A percentile compares a stretch with the other conserved stretches of the same genome.
Evolutionary conservation across 2,113 vertebrate genomes (phyloP).

Genomic region (Peromyscus maniculatus): DNA sequence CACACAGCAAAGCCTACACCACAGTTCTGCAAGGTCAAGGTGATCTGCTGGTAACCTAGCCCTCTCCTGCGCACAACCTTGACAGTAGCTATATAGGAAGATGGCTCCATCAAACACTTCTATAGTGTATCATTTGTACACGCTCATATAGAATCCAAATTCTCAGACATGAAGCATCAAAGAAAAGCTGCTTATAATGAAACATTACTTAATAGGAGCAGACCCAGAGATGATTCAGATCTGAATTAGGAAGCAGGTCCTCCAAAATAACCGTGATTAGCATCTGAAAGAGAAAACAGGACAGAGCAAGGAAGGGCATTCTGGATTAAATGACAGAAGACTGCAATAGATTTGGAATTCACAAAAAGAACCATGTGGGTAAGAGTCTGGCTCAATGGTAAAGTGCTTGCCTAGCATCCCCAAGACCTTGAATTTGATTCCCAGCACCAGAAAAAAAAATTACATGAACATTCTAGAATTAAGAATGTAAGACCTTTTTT

Average conservation of each 20-base stretch:
- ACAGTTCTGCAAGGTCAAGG: background rate
- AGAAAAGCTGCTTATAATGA: background rate
- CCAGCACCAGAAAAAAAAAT: background rate
- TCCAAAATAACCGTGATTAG: conserved; percentile 54
- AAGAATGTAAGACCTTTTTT: background rate
- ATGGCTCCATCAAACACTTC: background rate
- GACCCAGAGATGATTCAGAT: conserved; percentile 20
- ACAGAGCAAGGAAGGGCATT: background rate
- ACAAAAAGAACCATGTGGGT: background rate
- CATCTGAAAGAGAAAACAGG: background rate
- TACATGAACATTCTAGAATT: background rate
- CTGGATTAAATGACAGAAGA: conserved; percentile 27
- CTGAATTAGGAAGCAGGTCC: conserved; percentile 7
- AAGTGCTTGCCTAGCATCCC: background rate
- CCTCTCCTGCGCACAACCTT: background rate
- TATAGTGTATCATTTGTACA: conserved; percentile 19
- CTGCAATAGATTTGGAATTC: background rate
- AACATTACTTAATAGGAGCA: background rate
- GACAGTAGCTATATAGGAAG: background rate
- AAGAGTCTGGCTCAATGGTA: background rate
- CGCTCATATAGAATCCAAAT: background rate
- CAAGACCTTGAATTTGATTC: background rate
- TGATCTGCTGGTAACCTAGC: background rate
- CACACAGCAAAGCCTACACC: background rate
- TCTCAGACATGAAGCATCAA: background rate